Evolutionary conservation across 2,888 invertebrate genomes (phyloP), one percentile per base, ranked within the genome.

Genomic region (Caenorhabditis virilis): DNA sequence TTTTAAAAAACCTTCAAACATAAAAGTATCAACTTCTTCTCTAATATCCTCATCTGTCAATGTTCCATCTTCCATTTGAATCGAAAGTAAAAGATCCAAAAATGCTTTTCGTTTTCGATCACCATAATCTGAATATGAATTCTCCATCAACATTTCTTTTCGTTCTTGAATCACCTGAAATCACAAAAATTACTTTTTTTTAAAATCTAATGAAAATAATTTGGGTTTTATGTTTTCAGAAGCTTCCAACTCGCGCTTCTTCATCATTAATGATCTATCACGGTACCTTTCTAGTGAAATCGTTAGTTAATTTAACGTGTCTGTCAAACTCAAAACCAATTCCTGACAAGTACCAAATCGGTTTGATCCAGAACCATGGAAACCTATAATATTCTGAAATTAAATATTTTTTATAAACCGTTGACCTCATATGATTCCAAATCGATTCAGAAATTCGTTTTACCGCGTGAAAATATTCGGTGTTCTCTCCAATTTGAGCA

Each of bases 291-390:
- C 64, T 53, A n/a, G 70, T 70, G 53, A 76, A 76, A 33, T 66
- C 70, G 35, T 65, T 69, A 9, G 72, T 64, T 48, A 68, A 9
- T 36, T 62, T 54, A 6, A 74, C 61, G 48, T 55, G 52, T 22
- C 56, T n/a, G 35, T 69, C 56, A 51, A 69, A 76, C 33, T 60
- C 64, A 43, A 53, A 59, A 15, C 72, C 73, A 50, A 88, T 84
- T 3, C 81, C 83, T 0, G 89, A 85, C 84, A 70, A 87, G 86
- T 81, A 88, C 90, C 45, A 65, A n/a, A 89, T 78, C 1, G 85
- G 82, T 35, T 88, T 85, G 11, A 36, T 23, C 67, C 67, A 67
- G 7, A 57, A 39, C 57, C 57, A 66, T 11, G 89, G 87, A 51
- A 77, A 66, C 41, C 65, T n/a, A n/a, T n/a, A n/a, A n/a, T n/a